A percentile compares a stretch with the other conserved stretches of the same genome.
Conservation (phyloP, 2,113 vertebrate species). For the Arothron firmamentum region DNA sequence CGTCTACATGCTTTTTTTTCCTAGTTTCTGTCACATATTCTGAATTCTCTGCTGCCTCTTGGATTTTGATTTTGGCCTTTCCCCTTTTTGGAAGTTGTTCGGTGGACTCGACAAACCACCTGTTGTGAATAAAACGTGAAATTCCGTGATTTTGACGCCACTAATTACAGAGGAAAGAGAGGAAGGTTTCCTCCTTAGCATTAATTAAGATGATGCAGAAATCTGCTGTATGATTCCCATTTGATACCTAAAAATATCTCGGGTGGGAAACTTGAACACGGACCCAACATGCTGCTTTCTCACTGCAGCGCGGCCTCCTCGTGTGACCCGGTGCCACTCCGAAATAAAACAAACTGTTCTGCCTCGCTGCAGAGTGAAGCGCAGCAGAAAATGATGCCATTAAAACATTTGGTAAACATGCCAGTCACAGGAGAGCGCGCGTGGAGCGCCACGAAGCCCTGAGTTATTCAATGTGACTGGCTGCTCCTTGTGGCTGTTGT, state of each 20-base stretch:
- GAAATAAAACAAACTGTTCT: conserved; percentile 73
- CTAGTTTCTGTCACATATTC: not conserved
- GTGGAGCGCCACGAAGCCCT: conserved; percentile 13
- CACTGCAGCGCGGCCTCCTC: conserved; percentile 29
- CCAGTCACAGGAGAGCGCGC: conserved; percentile 59
- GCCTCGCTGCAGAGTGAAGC: conserved; percentile 69
- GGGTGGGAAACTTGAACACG: conserved; percentile 69
- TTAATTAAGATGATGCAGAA: too few species aligned
- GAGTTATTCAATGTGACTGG: conserved; percentile 44
- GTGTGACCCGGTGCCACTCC: conserved; percentile 54
- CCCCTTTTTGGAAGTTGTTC: too few species aligned
- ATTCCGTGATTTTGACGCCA: too few species aligned
- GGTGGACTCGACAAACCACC: too few species aligned
- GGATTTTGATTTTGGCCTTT: not conserved
- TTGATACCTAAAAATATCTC: conserved; percentile 66
- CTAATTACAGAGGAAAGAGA: too few species aligned
- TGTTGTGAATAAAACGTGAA: too few species aligned
- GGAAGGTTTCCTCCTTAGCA: too few species aligned
- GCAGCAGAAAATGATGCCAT: conserved; percentile 75
- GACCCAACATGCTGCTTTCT: conserved; percentile 35
- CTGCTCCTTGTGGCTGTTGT: conserved; percentile 42
- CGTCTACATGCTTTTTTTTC: too few species aligned
- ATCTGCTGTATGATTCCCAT: not conserved
- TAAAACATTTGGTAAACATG: conserved; percentile 70
- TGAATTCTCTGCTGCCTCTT: not conserved